Evolutionary conservation across 1,140 invertebrate species (phyloP), one percentile per base, ranked within the genome.

Genomic region (Neuroterus valhalla): DNA sequence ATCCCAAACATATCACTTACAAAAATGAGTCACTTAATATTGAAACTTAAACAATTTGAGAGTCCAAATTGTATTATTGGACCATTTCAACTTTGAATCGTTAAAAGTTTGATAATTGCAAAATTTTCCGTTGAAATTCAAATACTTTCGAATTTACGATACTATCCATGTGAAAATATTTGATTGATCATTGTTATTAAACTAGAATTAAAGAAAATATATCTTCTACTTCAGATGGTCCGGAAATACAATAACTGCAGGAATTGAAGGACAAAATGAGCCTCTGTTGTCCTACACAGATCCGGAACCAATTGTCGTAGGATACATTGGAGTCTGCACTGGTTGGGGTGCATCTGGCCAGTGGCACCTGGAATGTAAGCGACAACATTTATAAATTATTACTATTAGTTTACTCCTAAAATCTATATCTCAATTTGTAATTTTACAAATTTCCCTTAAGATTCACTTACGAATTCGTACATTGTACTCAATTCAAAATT

Each of bases 311-410:
- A 62, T 77, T 17, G 90, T 90, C 0, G 91, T 96, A 26, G 91
- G 91, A 72, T 93, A 94, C 84, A 94, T 95, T 23, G 96, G 95
- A 50, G 92, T 96, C 14, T 94, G 94, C 87, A 97, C 96, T 52
- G 95, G 95, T 52, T 97, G 95, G 95, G 96, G 96, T 21, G 93
- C 96, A 0, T 89, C 86, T 71, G 96, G 96, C n/a, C 92, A 93
- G 44, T 97, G 96, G 96, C 90, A 94, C 26, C 92, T 97, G 82
- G 94, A 96, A 91, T 94, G 94, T 95, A 90, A 87, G 21, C 31
- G 21, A 38, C 12, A 31, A 48, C 3, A 48, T 55, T 2, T 26
- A 55, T 55, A 2, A 21, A 52, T 21, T 21, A 52, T 21, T 48
- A 3, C 12, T 14, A 45, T 45, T 17, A 48, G 17, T 48, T 3